Evolutionary conservation across 2,113 vertebrate species (phyloP), one percentile per base, ranked within the genome.

Genomic region (Phyllostomus hastatus): DNA sequence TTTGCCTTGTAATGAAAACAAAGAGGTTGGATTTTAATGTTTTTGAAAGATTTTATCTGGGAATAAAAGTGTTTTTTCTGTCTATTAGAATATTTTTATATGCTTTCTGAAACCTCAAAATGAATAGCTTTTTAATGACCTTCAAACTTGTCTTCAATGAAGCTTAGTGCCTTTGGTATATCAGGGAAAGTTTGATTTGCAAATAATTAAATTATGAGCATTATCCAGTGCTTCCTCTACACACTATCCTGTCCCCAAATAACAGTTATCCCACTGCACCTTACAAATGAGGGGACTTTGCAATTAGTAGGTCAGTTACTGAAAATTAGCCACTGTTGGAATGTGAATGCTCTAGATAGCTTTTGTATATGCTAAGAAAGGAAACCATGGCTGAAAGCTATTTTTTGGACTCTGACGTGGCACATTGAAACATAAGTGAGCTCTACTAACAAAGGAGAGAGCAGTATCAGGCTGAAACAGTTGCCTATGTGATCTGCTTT

Each of bases 131-230:
- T 92, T 95, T 91, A 96, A 89, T 96, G 81, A 94, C 50, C n/a
- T 97, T 95, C 85, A 75, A 94, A 89, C 57, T 94, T 95, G n/a
- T 91, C 85, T 85, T 61, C 88, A 86, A 19, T 72, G 61, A 95
- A 80, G 9, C 69, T 86, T 83, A 72, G 38, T 91, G 46, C 73
- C 78, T 96, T 90, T 89, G 17, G 19, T 69, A 26, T 94, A 66
- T 94, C 66, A 92, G 61, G 28, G 66, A 95, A 90, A 96, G 48
- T 95, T 89, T 95, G 69, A 95, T 97, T 97, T 90, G 67, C 67
- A 91, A 87, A 97, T 95, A 95, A 97, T 95, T 92, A 95, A 96
- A 96, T 96, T 88, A 86, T 35, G 92, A 93, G 48, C 33, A 92
- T 92, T 95, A 75, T 31, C 70, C 72, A 82, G 35, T 52, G n/a